These are phyloP conservation scores for Clivina fossor DNA, from an alignment of 2,888 invertebrate genomes.

Conservation along the genomic window DNA sequence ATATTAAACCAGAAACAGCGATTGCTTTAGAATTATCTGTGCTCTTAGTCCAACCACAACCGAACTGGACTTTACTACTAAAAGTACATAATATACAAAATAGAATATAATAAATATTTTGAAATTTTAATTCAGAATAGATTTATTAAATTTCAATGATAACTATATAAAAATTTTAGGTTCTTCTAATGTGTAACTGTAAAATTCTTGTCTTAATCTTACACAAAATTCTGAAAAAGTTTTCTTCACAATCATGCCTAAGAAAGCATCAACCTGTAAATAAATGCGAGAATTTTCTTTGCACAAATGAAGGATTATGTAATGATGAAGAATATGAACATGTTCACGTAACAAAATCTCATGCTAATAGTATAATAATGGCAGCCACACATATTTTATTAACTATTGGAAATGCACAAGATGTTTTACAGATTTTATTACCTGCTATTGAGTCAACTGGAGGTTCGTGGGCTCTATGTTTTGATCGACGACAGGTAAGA, in stretches of 20 bases:
- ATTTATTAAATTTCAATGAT: neutral
- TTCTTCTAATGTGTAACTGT: conserved; percentile 72
- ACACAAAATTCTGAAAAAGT: conserved; percentile 56
- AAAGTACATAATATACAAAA: conserved; percentile 60
- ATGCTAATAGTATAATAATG: conserved; percentile 61
- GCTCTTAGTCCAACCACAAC: conserved; percentile 74
- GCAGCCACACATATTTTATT: conserved; percentile 66
- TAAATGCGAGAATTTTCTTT: conserved; percentile 70
- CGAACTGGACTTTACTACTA: conserved; percentile 73
- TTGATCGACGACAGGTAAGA: conserved; percentile 72
- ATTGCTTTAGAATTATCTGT: conserved; percentile 72
- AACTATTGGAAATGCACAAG: conserved; percentile 63
- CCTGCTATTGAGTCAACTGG: conserved; percentile 62
- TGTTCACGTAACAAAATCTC: conserved; percentile 37
- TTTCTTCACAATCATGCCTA: conserved; percentile 46
- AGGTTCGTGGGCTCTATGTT: conserved; percentile 68
- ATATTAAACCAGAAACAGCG: conserved; percentile 62
- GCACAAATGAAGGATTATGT: conserved; percentile 64
- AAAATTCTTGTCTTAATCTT: conserved; percentile 63
- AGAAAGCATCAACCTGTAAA: conserved; percentile 37
- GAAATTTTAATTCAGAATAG: neutral
- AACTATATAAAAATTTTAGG: too few relatives aligned
- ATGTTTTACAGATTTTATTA: conserved; percentile 65
- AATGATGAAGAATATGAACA: conserved; percentile 45
- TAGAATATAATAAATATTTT: too few relatives aligned